Conservation (phyloP, 2,888 invertebrate genomes). For the Drosophila nr. perissopoda region DNA sequence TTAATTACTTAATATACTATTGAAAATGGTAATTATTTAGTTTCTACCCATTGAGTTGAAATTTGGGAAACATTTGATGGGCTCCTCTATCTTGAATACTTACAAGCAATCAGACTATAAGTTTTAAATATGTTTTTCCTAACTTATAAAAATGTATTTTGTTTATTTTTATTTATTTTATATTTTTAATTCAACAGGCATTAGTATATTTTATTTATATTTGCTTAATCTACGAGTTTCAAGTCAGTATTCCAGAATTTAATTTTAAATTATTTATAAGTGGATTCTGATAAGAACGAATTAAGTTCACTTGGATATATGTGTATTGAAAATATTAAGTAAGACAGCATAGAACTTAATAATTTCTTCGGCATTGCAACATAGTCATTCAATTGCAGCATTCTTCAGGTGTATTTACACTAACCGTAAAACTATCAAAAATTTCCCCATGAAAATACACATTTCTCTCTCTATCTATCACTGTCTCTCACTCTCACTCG, state of each 20-base stretch:
- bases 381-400: background rate
- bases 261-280: background rate
- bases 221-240: background rate
- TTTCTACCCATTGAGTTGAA: background rate
- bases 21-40: background rate
- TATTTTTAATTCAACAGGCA: background rate
- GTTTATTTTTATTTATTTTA: background rate
- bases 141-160: background rate
- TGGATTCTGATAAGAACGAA: background rate
- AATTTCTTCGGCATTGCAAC: background rate
- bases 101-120: background rate
- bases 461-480: slow-evolving; percentile 16
- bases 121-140: background rate
- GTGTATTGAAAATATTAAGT: background rate
- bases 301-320: background rate
- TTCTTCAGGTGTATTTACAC: slow-evolving; percentile 34
- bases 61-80: too few species aligned
- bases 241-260: background rate
- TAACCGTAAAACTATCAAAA: slow-evolving; percentile 35
- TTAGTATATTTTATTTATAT: background rate
- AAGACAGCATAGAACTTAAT: background rate
- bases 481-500: background rate
- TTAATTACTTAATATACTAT: background rate
- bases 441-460: slow-evolving; percentile 26
- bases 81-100: background rate